These are phyloP conservation scores for Platypus cylindrus DNA, from an alignment of 2,888 invertebrate genomes.

Conservation along the genomic window DNA sequence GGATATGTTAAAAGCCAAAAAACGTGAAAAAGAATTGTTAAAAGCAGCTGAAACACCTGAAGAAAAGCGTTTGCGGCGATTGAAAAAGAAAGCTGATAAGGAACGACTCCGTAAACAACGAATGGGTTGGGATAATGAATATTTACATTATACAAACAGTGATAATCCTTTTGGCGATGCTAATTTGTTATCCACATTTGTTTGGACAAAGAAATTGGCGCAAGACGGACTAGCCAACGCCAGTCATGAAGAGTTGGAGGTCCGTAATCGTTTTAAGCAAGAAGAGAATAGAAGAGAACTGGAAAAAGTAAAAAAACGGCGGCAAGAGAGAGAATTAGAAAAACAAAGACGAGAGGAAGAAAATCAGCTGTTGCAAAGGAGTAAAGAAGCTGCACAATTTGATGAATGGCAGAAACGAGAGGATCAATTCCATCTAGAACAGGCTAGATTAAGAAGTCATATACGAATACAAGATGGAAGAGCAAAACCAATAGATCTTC, in stretches of 20 bases:
- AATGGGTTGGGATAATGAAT: constrained; percentile 97
- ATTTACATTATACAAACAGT: constrained; percentile 91
- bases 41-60: constrained; percentile 93
- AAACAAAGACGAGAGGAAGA: constrained; percentile 71
- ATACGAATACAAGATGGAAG: constrained; percentile 67
- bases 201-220: constrained; percentile 92
- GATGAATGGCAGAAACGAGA: constrained; percentile 93
- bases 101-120: constrained; percentile 75
- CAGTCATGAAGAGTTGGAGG: constrained; percentile 67
- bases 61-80: constrained; percentile 70
- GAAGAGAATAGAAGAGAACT: constrained; percentile 84
- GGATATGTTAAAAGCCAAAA: constrained; percentile 50
- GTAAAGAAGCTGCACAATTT: constrained; percentile 82
- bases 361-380: constrained; percentile 70
- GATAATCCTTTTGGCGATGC: constrained; percentile 99
- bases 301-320: constrained; percentile 86
- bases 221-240: constrained; percentile 79
- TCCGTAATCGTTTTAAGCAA: constrained; percentile 72
- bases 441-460: constrained; percentile 75
- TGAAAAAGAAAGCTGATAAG: constrained; percentile 85
- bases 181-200: constrained; percentile 86
- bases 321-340: constrained; percentile 80
- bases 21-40: constrained; percentile 55
- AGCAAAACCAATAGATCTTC: constrained; percentile 94
- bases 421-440: constrained; percentile 94